phyloP scores from a whole-genome alignment of 2,888 invertebrate species.

The Agrilus cyanescens region DNA sequence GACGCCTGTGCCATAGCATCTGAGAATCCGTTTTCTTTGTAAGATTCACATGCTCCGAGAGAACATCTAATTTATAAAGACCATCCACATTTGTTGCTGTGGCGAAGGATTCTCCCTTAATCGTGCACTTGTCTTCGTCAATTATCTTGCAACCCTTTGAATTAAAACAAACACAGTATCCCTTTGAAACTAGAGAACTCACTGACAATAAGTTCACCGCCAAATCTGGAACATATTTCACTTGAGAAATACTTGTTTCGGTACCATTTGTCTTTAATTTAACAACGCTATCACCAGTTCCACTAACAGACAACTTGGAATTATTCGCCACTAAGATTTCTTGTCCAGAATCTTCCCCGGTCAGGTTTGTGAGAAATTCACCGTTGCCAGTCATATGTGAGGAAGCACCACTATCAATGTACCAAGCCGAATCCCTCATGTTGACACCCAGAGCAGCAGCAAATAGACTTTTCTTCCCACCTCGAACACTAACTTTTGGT shows the following conservation, averaged over 20 bases:
- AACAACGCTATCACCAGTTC: constrained; percentile 5
- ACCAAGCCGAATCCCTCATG: constrained; percentile 7
- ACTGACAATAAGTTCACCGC: constrained; percentile 17
- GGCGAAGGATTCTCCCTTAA: constrained; percentile 1
- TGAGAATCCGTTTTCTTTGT: constrained; percentile 5
- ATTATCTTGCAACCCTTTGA: constrained; percentile 11
- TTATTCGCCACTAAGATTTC: constrained; percentile 10
- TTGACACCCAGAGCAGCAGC: too few species aligned
- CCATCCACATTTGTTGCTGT: constrained; percentile 7
- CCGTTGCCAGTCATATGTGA: constrained; percentile 11
- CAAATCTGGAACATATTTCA: constrained; percentile 17
- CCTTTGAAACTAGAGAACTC: constrained; percentile 14
- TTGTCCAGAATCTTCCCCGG: constrained; percentile 6
- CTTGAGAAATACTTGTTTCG: constrained; percentile 10
- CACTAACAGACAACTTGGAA: constrained; percentile 3
- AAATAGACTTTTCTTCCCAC: too few species aligned
- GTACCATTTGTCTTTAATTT: constrained; percentile 7
- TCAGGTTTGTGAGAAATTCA: constrained; percentile 3
- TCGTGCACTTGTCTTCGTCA: constrained; percentile 4
- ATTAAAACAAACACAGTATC: constrained; percentile 12
- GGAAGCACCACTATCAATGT: constrained; percentile 11
- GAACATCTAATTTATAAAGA: constrained; percentile 8
- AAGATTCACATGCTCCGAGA: constrained; percentile 4
- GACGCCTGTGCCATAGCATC: constrained; percentile 11
- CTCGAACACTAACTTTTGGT: too few species aligned